Evolutionary conservation across 1,140 invertebrate species (phyloP).

Genomic region (Aphelinus atriplicis): DNA sequence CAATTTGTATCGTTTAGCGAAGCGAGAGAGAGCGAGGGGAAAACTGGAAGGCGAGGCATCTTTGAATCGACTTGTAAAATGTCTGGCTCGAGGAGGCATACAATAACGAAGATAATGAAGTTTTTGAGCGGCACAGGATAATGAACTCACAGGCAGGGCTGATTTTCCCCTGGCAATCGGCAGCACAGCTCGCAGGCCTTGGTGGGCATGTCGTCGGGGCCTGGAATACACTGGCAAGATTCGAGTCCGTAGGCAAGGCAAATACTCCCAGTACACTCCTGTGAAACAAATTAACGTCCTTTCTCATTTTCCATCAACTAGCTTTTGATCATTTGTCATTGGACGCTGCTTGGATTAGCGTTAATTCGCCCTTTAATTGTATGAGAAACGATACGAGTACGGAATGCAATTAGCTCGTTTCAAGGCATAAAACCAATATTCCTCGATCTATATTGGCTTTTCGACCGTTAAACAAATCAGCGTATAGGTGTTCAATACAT

Average conservation of each 20-base stretch:
- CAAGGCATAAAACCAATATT: too few species aligned
- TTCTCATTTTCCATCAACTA: too few species aligned
- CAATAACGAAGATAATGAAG: constrained; percentile 29
- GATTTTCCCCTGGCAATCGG: constrained; percentile 84
- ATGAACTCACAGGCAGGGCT: constrained; percentile 71
- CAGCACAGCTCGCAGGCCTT: constrained; percentile 92
- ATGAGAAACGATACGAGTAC: too few species aligned
- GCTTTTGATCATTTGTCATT: too few species aligned
- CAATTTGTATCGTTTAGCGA: background rate
- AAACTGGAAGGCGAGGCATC: background rate
- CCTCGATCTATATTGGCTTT: too few species aligned
- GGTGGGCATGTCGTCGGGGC: constrained; percentile 78
- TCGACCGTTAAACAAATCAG: too few species aligned
- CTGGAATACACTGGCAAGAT: constrained; percentile 91
- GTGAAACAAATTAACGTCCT: constrained; percentile 29
- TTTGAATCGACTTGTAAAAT: background rate
- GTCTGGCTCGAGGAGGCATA: background rate
- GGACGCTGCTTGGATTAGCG: too few species aligned
- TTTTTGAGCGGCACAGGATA: background rate
- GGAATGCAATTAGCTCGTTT: too few species aligned
- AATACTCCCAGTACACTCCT: constrained; percentile 93
- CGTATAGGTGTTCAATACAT: too few species aligned
- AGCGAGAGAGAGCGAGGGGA: background rate
- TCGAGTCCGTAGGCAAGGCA: constrained; percentile 93
- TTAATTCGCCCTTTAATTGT: too few species aligned